These are phyloP conservation scores for Anguilla megastoma DNA, from an alignment of 2,797 vertebrate species.

Conservation along the genomic window DNA sequence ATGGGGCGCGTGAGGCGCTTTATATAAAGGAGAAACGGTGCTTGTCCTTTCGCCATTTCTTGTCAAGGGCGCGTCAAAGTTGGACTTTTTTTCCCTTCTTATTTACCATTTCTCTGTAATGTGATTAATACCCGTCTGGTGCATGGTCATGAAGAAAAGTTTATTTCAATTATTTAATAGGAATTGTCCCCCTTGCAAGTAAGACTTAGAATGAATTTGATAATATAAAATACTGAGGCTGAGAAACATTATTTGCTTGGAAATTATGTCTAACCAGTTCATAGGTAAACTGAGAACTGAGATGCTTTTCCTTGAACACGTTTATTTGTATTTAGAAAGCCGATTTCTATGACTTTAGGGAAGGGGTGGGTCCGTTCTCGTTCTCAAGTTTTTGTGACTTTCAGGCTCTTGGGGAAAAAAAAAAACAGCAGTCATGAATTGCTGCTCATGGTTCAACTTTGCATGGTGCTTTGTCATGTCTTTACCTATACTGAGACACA, in stretches of 20 bases:
- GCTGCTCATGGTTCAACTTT: conserved; percentile 51
- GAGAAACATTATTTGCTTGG: not conserved
- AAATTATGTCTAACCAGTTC: not conserved
- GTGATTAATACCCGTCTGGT: not conserved
- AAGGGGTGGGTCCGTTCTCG: conserved; percentile 72
- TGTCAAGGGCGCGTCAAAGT: not conserved
- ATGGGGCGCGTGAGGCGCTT: not conserved
- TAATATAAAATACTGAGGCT: not conserved
- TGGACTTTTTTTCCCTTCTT: not conserved
- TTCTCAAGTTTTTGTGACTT: conserved; percentile 70
- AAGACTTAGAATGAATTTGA: not conserved
- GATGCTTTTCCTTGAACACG: not conserved
- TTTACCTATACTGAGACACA: not conserved
- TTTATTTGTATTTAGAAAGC: conserved; percentile 44
- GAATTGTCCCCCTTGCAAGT: not conserved
- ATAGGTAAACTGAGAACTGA: conserved; percentile 8
- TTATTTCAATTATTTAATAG: not conserved
- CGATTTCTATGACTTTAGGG: conserved; percentile 62
- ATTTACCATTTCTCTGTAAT: not conserved
- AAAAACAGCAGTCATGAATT: conserved; percentile 41
- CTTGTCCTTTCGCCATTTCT: conserved; percentile 20
- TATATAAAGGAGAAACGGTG: conserved; percentile 4
- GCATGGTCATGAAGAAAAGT: not conserved
- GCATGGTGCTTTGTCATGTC: not conserved
- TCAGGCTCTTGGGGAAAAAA: conserved; percentile 56